phyloP scores from a whole-genome alignment of 1,140 invertebrate species.

The Liolophura sinensis region DNA sequence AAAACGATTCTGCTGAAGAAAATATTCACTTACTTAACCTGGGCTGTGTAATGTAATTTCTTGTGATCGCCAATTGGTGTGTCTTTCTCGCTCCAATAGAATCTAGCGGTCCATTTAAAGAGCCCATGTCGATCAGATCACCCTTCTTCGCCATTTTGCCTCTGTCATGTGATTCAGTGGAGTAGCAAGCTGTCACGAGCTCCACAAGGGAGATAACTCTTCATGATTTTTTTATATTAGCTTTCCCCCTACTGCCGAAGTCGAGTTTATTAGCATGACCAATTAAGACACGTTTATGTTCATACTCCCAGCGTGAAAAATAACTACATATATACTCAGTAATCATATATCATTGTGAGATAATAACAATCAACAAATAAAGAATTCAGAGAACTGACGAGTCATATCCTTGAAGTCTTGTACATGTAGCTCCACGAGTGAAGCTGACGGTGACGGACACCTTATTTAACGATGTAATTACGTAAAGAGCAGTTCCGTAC shows the following conservation, averaged over 20 bases:
- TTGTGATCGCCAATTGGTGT: conserved; percentile 77
- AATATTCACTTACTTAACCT: conserved; percentile 85
- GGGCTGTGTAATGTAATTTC: conserved; percentile 97
- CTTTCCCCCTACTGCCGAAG: background rate
- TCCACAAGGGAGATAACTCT: background rate
- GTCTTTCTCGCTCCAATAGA: conserved; percentile 29
- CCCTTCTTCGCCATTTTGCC: conserved; percentile 40
- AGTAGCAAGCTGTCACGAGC: conserved; percentile 1
- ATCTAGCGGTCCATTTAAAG: conserved; percentile 34
- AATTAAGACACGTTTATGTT: too few species aligned
- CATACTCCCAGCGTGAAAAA: too few species aligned
- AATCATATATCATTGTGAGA: too few species aligned
- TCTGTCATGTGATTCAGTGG: conserved; percentile 12
- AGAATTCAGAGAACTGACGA: too few species aligned
- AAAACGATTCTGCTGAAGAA: conserved; percentile 7
- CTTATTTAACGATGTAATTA: too few species aligned
- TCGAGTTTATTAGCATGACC: background rate
- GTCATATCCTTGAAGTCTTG: too few species aligned
- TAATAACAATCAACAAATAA: too few species aligned
- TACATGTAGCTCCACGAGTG: too few species aligned
- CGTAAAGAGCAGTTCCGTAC: too few species aligned
- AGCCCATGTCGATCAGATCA: conserved; percentile 33
- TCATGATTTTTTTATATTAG: background rate
- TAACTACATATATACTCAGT: too few species aligned
- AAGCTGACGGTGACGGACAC: too few species aligned